Conservation (phyloP, 2,888 invertebrate species). For the Idaea straminata region DNA sequence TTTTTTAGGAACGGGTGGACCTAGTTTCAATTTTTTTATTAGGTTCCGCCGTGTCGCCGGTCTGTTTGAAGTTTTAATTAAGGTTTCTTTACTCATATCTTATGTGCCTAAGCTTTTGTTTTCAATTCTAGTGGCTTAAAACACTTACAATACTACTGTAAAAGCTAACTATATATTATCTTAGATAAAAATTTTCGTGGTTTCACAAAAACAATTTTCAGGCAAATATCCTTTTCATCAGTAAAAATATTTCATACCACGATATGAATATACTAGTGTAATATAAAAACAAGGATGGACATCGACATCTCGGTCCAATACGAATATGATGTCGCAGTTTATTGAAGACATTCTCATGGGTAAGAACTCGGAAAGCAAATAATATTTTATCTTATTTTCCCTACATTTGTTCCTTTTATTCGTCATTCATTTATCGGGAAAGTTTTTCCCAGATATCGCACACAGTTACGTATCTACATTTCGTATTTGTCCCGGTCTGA, state of each 20-base stretch:
- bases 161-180: too few species aligned
- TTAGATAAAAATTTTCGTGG: too few species aligned
- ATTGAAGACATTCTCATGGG: constrained; percentile 4
- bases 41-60: too few species aligned
- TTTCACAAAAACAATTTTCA: neutral
- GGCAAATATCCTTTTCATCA: neutral
- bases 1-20: too few species aligned
- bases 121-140: too few species aligned
- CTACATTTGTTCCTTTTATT: constrained; percentile 30
- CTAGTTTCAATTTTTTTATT: too few species aligned
- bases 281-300: constrained; percentile 5
- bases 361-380: constrained; percentile 32
- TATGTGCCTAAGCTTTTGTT: too few species aligned
- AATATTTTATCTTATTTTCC: constrained; percentile 41
- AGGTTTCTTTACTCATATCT: too few species aligned
- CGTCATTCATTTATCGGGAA: constrained; percentile 41
- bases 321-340: constrained; percentile 21
- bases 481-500: constrained; percentile 24
- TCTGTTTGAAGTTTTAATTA: too few species aligned
- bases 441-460: constrained; percentile 30
- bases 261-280: neutral
- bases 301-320: constrained; percentile 25
- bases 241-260: neutral
- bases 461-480: constrained; percentile 11
- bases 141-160: too few species aligned